Evolutionary conservation across 1,140 invertebrate species (phyloP).

Genomic region (Phymorhynchus buccinoides): DNA sequence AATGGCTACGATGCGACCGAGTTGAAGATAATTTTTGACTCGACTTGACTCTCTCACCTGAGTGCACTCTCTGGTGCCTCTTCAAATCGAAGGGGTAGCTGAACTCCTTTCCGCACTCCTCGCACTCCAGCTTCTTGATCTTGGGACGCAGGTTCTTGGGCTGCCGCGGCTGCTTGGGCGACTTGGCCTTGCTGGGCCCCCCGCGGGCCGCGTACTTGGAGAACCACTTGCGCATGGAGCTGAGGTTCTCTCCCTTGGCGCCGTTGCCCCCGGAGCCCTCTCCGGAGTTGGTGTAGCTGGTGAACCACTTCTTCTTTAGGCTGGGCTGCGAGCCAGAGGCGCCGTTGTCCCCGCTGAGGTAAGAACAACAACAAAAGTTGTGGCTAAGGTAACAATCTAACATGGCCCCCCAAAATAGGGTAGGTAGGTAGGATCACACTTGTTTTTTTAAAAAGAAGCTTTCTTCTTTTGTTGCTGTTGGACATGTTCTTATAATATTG

Average conservation of each 20-base stretch:
- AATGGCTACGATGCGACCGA: no score
- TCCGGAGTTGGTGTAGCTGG: conserved; percentile 35
- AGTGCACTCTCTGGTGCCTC: conserved; percentile 12
- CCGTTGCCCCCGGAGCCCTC: neutral
- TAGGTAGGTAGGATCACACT: no score
- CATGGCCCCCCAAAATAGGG: no score
- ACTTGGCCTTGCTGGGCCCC: conserved; percentile 10
- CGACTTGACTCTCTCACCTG: neutral
- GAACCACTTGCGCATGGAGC: conserved; percentile 36
- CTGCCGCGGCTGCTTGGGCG: conserved; percentile 8
- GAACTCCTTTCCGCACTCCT: conserved; percentile 36
- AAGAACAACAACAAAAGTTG: no score
- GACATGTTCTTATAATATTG: no score
- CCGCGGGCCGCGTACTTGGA: conserved; percentile 27
- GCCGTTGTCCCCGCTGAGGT: conserved; percentile 20
- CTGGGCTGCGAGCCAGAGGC: conserved; percentile 13
- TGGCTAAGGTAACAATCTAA: no score
- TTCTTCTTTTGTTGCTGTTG: no score
- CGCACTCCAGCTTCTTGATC: conserved; percentile 32
- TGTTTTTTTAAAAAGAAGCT: no score
- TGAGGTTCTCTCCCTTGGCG: conserved; percentile 6
- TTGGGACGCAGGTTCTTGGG: neutral
- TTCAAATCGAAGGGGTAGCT: conserved; percentile 30
- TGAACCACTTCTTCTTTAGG: conserved; percentile 41
- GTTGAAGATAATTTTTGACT: no score